Percentiles rank a stretch among this genome's conserved stretches.
Conservation (phyloP, 2,797 vertebrate species). For the Chromis chromis region DNA sequence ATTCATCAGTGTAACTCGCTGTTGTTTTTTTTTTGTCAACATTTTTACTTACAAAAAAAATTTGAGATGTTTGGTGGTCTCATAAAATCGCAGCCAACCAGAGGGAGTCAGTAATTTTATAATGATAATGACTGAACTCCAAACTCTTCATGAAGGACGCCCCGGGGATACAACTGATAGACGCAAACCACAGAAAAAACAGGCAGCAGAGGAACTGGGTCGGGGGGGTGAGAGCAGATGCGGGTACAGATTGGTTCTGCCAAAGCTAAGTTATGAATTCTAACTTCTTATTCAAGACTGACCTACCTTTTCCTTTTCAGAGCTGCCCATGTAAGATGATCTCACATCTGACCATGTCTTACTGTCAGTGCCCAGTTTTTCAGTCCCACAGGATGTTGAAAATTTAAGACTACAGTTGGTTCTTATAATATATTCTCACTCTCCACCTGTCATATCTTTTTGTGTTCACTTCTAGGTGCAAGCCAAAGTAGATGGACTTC, state of each 20-base stretch:
- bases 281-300: conserved; percentile 51
- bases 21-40: conserved; percentile 18
- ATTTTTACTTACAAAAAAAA: conserved; percentile 42
- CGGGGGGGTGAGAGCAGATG: conserved; percentile 64
- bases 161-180: conserved; percentile 74
- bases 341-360: conserved; percentile 71
- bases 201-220: conserved; percentile 30
- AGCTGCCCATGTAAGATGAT: conserved; percentile 11
- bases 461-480: conserved; percentile 80
- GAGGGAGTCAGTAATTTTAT: conserved; percentile 76
- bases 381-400: background rate
- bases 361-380: conserved; percentile 21
- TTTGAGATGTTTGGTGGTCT: conserved; percentile 76
- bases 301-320: conserved; percentile 45
- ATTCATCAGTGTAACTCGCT: conserved; percentile 60
- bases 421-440: background rate
- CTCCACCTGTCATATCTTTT: conserved; percentile 55
- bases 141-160: conserved; percentile 68
- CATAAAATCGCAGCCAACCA: conserved; percentile 77
- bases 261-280: conserved; percentile 54
- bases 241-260: conserved; percentile 58
- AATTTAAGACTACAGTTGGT: background rate
- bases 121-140: conserved; percentile 78
- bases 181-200: conserved; percentile 68
- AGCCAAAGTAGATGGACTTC: conserved; percentile 90